These are phyloP conservation scores for Apamea monoglypha DNA, from an alignment of 2,888 invertebrate genomes.

Conservation along the genomic window DNA sequence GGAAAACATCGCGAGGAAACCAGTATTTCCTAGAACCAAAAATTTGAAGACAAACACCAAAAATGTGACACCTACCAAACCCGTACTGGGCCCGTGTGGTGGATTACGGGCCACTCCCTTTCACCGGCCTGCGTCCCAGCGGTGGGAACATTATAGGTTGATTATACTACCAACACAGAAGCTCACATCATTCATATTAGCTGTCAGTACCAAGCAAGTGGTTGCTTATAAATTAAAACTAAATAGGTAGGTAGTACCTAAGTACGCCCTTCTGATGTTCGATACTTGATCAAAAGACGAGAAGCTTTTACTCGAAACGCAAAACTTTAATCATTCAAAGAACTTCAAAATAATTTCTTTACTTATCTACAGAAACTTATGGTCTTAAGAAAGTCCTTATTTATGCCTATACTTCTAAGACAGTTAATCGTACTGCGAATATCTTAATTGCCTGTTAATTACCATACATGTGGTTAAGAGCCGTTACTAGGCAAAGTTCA, in stretches of 20 bases:
- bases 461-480: slow-evolving; percentile 44
- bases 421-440: slow-evolving; percentile 30
- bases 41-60: too few relatives aligned
- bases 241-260: background rate
- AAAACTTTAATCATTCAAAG: slow-evolving; percentile 28
- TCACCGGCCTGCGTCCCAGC: too few relatives aligned
- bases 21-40: too few relatives aligned
- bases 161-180: too few relatives aligned
- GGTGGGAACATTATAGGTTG: too few relatives aligned
- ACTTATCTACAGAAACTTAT: slow-evolving; percentile 38
- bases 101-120: too few relatives aligned
- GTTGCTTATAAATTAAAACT: background rate
- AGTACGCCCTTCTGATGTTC: slow-evolving; percentile 45
- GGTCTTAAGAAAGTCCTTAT: slow-evolving; percentile 10
- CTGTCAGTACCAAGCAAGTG: background rate
- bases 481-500: slow-evolving; percentile 38
- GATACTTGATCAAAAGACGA: slow-evolving; percentile 30
- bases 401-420: slow-evolving; percentile 14
- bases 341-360: slow-evolving; percentile 30
- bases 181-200: slow-evolving; percentile 1
- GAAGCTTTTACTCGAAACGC: slow-evolving; percentile 8
- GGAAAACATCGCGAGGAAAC: too few relatives aligned
- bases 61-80: too few relatives aligned
- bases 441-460: slow-evolving; percentile 57
- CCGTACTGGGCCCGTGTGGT: too few relatives aligned